Evolutionary conservation across 2,113 vertebrate genomes (phyloP).

Genomic region (Odontophorus gujanensis): DNA sequence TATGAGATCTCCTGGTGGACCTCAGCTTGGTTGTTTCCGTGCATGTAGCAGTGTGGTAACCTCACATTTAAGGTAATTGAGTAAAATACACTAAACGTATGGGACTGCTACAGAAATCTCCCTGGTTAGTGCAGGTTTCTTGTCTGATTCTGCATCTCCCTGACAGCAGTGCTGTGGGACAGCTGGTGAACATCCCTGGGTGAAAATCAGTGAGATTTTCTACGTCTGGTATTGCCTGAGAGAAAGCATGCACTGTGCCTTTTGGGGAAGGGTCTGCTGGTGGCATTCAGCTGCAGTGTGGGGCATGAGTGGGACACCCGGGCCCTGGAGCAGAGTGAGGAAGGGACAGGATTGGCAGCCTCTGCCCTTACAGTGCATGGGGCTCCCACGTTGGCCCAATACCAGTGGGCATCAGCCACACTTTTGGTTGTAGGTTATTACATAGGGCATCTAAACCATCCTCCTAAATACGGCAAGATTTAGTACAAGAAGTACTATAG

Average conservation of each 20-base stretch:
- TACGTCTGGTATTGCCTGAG: background rate
- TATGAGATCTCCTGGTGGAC: background rate
- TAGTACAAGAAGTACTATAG: constrained; percentile 32
- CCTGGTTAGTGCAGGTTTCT: background rate
- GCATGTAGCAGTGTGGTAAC: background rate
- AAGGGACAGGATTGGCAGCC: background rate
- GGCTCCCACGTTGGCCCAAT: background rate
- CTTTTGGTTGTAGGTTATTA: background rate
- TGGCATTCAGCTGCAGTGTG: background rate
- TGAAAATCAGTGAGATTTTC: background rate
- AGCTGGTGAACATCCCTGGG: background rate
- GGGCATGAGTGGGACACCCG: rapidly evolving
- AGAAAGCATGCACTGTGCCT: background rate
- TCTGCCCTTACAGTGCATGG: background rate
- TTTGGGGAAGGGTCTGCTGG: background rate
- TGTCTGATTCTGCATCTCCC: background rate
- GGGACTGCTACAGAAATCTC: background rate
- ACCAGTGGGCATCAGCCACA: background rate
- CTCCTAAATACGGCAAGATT: constrained; percentile 11
- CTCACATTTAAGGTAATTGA: background rate
- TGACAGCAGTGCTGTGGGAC: background rate
- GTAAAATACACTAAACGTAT: background rate
- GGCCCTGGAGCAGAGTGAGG: background rate
- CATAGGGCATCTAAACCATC: constrained; percentile 27
- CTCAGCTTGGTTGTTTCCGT: background rate